phyloP scores from a whole-genome alignment of 2,113 vertebrate species.

The Mellivora capensis region DNA sequence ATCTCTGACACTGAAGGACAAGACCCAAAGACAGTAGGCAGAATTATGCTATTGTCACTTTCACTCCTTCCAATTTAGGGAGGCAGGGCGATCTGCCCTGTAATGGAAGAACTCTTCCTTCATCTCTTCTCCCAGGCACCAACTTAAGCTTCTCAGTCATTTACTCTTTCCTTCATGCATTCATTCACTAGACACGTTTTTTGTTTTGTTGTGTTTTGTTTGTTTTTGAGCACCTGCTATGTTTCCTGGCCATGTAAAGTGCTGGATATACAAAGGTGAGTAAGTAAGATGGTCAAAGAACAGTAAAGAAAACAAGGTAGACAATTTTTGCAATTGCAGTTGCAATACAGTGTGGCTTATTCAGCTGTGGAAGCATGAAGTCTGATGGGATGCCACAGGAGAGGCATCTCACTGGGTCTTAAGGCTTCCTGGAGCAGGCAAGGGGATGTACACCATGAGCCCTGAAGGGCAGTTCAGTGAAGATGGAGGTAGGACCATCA shows the following conservation, averaged over 20 bases:
- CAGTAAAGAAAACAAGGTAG: not conserved
- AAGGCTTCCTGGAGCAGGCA: not conserved
- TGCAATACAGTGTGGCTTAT: not conserved
- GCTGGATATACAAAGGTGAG: not conserved
- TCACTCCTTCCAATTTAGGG: not conserved
- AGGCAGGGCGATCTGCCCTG: not conserved
- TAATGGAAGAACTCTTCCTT: not conserved
- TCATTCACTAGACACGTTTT: not conserved
- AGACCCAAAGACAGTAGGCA: not conserved
- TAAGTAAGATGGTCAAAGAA: not conserved
- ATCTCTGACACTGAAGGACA: not conserved
- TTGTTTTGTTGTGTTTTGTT: not conserved
- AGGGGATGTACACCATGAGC: no score
- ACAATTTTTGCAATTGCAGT: no score
- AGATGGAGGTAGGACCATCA: not conserved
- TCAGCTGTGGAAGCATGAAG: not conserved
- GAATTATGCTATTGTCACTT: not conserved
- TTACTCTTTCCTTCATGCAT: not conserved
- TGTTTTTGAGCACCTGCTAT: not conserved
- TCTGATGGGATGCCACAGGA: not conserved
- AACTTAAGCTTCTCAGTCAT: not conserved
- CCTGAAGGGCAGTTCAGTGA: not conserved
- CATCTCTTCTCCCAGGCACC: not conserved
- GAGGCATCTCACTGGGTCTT: not conserved
- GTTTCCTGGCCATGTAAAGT: not conserved